phyloP scores from a whole-genome alignment of 1,140 invertebrate genomes.

The Hestina assimilis region DNA sequence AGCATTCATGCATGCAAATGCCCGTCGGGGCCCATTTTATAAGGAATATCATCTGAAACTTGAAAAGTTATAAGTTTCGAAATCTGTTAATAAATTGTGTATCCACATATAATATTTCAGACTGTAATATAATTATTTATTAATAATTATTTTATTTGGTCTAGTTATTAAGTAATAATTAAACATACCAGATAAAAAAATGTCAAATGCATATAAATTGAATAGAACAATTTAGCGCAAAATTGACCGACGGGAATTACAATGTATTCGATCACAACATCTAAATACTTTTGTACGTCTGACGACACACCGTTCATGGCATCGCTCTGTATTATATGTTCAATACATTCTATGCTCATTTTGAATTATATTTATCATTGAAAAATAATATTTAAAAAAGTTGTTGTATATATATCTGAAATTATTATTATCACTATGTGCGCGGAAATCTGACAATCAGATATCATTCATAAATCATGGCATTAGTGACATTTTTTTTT shows the following conservation, averaged over 20 bases:
- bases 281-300: conserved; percentile 34
- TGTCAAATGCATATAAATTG: conserved; percentile 44
- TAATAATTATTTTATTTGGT: neutral
- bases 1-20: conserved; percentile 51
- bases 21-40: conserved; percentile 59
- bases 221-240: conserved; percentile 40
- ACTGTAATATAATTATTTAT: too few species aligned
- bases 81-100: too few species aligned
- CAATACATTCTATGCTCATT: conserved; percentile 28
- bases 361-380: neutral
- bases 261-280: conserved; percentile 38
- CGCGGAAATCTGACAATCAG: neutral
- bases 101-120: too few species aligned
- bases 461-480: neutral
- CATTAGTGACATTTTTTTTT: neutral
- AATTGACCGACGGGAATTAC: conserved; percentile 34
- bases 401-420: neutral
- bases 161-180: neutral
- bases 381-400: neutral
- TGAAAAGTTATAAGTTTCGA: too few species aligned
- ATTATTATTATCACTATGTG: neutral
- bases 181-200: conserved; percentile 48
- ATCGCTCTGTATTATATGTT: conserved; percentile 20
- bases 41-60: conserved; percentile 52
- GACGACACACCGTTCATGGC: conserved; percentile 31